A percentile compares a stretch with the other conserved stretches of the same genome.
These are phyloP conservation scores for Catharus ustulatus DNA, from an alignment of 2,797 vertebrate genomes.

Conservation along the genomic window DNA sequence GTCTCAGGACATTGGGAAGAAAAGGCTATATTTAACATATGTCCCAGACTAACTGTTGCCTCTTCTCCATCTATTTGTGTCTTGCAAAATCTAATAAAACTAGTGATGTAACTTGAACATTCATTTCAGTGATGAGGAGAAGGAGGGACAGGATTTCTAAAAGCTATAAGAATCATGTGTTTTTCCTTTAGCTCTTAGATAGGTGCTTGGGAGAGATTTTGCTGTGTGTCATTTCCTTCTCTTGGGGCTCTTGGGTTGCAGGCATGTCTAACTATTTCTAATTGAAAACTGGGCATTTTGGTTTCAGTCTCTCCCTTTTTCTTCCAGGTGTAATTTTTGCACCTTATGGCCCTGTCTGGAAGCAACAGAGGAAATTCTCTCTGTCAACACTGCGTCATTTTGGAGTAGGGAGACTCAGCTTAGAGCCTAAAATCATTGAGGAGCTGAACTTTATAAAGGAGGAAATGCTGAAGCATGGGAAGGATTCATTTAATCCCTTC, in stretches of 20 bases:
- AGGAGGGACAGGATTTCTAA: neutral
- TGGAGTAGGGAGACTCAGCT: slow-evolving; percentile 88
- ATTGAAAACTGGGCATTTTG: neutral
- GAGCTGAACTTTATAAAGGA: slow-evolving; percentile 85
- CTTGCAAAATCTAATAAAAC: neutral
- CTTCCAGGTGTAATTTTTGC: slow-evolving; percentile 91
- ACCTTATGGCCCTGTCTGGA: slow-evolving; percentile 90
- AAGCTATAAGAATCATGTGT: neutral
- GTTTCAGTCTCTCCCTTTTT: neutral
- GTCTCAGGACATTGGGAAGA: neutral
- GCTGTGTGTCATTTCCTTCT: neutral
- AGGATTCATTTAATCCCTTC: slow-evolving; percentile 77
- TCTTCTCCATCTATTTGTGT: neutral
- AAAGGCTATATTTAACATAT: neutral
- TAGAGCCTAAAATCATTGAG: slow-evolving; percentile 89
- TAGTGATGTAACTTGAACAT: neutral
- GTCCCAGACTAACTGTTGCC: neutral
- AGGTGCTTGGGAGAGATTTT: neutral
- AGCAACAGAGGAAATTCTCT: slow-evolving; percentile 91
- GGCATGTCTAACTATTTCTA: neutral
- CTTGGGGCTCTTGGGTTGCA: neutral
- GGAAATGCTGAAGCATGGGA: slow-evolving; percentile 81
- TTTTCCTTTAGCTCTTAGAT: neutral
- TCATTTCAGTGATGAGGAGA: neutral
- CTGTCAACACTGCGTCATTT: slow-evolving; percentile 88